Percentiles rank a stretch among this genome's conserved stretches.
Evolutionary conservation across 2,113 vertebrate genomes (phyloP).

Genomic region (Bostrychus sinensis): DNA sequence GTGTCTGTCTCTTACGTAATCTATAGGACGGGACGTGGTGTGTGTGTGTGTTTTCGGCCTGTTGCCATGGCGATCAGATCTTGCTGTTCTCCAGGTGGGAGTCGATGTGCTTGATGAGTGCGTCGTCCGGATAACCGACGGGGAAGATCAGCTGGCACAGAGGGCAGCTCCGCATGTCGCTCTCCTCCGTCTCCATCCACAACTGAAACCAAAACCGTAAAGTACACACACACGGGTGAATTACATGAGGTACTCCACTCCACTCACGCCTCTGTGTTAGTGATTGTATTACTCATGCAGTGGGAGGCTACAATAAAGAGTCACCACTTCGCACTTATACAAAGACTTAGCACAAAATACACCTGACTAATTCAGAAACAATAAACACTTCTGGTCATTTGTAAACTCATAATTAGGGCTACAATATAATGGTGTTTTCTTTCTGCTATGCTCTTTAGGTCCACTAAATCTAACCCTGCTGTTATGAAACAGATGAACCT

Average conservation of each 20-base stretch:
- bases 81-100: constrained; percentile 99
- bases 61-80: constrained; percentile 82
- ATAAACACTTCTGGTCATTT: not conserved
- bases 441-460: not conserved
- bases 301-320: constrained; percentile 29
- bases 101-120: constrained; percentile 98
- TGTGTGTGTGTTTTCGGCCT: constrained; percentile 19
- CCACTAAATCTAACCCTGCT: too few species aligned
- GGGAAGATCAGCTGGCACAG: constrained; percentile 97
- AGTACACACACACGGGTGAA: constrained; percentile 5
- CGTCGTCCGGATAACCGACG: constrained; percentile 94
- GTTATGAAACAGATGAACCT: too few species aligned
- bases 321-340: constrained; percentile 24
- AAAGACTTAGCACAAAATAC: constrained; percentile 9
- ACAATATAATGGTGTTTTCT: not conserved
- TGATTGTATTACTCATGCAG: constrained; percentile 41
- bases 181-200: constrained; percentile 97
- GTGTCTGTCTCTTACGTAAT: constrained; percentile 39
- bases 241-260: not conserved
- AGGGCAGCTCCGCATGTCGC: constrained; percentile 94
- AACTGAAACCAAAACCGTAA: constrained; percentile 78
- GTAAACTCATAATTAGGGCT: not conserved
- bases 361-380: constrained; percentile 5
- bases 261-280: not conserved
- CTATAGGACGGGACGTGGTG: constrained; percentile 32